A percentile compares a stretch with the other conserved stretches of the same genome.
phyloP scores from a whole-genome alignment of 1,140 invertebrate genomes.

The Drosophila hydei region DNA sequence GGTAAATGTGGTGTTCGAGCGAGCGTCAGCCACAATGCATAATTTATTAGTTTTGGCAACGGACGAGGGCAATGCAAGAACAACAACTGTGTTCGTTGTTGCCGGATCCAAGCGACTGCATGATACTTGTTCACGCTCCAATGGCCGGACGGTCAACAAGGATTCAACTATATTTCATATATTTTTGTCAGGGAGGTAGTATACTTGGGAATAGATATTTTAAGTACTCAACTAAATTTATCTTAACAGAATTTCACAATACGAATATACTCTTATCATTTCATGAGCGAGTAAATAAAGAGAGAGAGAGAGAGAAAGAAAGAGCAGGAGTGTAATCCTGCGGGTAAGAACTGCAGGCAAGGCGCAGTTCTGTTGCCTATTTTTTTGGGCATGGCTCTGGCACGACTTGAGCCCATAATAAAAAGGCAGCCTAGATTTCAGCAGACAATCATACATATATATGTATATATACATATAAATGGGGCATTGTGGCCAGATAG shows the following conservation, averaged over 20 bases:
- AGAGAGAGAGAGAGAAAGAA: background rate
- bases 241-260: background rate
- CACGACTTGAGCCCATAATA: conserved; percentile 58
- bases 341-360: conserved; percentile 52
- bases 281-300: background rate
- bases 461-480: conserved; percentile 17
- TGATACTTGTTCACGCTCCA: background rate
- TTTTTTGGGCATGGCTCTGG: conserved; percentile 42
- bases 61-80: conserved; percentile 22
- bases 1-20: conserved; percentile 36
- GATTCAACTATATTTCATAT: too few relatives aligned
- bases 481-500: conserved; percentile 38
- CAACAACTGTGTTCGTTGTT: background rate
- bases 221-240: too few relatives aligned
- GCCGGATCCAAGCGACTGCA: too few relatives aligned
- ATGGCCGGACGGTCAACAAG: too few relatives aligned
- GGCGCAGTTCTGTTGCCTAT: conserved; percentile 24
- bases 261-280: background rate
- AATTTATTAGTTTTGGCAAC: conserved; percentile 66
- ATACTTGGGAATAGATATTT: too few relatives aligned
- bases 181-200: too few relatives aligned
- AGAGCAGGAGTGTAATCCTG: conserved; percentile 1
- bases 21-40: conserved; percentile 54
- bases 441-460: conserved; percentile 12
- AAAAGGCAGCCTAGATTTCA: conserved; percentile 50